These are phyloP conservation scores for Esox niger DNA, from an alignment of 2,113 vertebrate species.

Conservation along the genomic window DNA sequence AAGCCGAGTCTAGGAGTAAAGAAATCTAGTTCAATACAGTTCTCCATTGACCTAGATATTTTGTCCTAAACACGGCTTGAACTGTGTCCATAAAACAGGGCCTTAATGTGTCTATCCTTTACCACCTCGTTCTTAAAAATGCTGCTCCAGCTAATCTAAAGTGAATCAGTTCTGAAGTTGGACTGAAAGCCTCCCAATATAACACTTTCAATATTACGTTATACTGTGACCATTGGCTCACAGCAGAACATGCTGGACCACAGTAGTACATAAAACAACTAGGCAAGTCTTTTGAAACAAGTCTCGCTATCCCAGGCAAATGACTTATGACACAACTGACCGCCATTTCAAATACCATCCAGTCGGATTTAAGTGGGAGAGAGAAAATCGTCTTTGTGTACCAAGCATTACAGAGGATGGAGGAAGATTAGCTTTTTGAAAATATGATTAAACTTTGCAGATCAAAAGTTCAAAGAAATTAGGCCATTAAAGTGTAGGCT, in stretches of 20 bases:
- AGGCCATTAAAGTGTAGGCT: conserved; percentile 58
- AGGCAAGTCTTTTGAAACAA: background rate
- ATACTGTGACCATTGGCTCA: background rate
- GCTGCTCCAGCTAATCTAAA: too few species aligned
- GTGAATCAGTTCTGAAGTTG: too few species aligned
- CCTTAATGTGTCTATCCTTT: too few species aligned
- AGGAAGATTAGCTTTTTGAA: conserved; percentile 53
- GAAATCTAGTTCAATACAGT: too few species aligned
- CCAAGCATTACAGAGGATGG: conserved; percentile 42
- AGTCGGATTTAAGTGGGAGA: background rate
- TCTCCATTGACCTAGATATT: too few species aligned
- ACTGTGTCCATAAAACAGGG: too few species aligned
- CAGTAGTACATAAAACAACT: background rate
- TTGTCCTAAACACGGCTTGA: too few species aligned
- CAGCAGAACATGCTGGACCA: background rate
- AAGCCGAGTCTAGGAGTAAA: too few species aligned
- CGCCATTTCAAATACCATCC: background rate
- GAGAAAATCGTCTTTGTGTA: conserved; percentile 40
- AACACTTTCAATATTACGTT: too few species aligned
- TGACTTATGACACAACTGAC: background rate
- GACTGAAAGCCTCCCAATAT: background rate
- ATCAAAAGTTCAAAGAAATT: conserved; percentile 65
- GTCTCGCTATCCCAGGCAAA: conserved; percentile 2
- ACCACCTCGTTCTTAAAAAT: too few species aligned
- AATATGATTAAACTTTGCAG: conserved; percentile 60